Evolutionary conservation across 2,888 invertebrate genomes (phyloP).

Genomic region (Scotopteryx bipunctaria): DNA sequence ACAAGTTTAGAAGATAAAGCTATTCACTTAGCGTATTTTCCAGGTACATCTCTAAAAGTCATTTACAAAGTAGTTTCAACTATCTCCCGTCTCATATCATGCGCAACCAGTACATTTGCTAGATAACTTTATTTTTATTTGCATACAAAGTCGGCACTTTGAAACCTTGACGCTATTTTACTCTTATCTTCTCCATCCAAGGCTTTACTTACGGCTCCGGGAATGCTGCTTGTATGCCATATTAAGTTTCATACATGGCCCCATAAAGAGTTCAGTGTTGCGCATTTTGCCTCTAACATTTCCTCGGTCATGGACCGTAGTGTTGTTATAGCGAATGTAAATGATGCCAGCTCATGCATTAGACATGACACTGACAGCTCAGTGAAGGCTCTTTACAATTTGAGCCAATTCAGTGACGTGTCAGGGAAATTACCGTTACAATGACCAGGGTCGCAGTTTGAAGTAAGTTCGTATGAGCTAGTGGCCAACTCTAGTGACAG

Average conservation of each 20-base stretch:
- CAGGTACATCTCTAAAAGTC: constrained; percentile 6
- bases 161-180: constrained; percentile 29
- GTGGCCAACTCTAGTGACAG: too few species aligned
- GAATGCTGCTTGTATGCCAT: constrained; percentile 36
- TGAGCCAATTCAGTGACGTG: constrained; percentile 11
- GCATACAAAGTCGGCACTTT: constrained; percentile 31
- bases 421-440: constrained; percentile 8
- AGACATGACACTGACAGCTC: constrained; percentile 31
- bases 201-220: constrained; percentile 31
- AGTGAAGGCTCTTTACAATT: constrained; percentile 13
- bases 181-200: constrained; percentile 34
- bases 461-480: too few species aligned
- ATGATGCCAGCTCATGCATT: constrained; percentile 15
- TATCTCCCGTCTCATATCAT: constrained; percentile 23
- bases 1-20: constrained; percentile 10
- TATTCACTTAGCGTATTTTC: constrained; percentile 5
- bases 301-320: constrained; percentile 13
- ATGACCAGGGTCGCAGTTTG: too few species aligned
- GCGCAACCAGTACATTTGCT: constrained; percentile 22
- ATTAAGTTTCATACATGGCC: constrained; percentile 46
- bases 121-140: constrained; percentile 26
- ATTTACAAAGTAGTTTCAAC: constrained; percentile 19
- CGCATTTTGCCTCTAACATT: constrained; percentile 21
- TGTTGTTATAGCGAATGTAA: constrained; percentile 14
- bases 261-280: constrained; percentile 37